A percentile compares a stretch with the other conserved stretches of the same genome.
Conservation (phyloP, 2,797 vertebrate species). For the Novumbra hubbsi region DNA sequence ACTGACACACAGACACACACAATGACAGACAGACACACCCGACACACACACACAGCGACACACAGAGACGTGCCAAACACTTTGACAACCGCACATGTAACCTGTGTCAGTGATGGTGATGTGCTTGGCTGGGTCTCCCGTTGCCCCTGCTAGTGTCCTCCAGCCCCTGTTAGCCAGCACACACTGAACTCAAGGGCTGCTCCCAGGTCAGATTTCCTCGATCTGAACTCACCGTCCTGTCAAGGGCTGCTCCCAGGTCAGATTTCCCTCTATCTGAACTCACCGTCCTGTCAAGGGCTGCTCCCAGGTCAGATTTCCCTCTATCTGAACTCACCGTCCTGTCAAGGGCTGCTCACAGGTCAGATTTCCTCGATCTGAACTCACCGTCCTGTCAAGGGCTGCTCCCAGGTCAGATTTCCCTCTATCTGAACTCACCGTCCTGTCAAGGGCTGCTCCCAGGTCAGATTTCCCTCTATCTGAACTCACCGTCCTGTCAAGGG, state of each 20-base stretch:
- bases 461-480: too few relatives aligned
- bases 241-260: neutral
- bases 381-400: too few relatives aligned
- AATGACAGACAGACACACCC: neutral
- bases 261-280: neutral
- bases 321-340: too few relatives aligned
- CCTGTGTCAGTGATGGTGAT: slow-evolving; percentile 45
- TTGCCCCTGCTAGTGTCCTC: slow-evolving; percentile 30
- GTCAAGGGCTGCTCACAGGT: too few relatives aligned
- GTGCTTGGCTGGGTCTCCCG: slow-evolving; percentile 58
- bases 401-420: too few relatives aligned
- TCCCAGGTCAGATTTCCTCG: neutral
- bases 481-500: too few relatives aligned
- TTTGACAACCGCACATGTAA: slow-evolving; percentile 52
- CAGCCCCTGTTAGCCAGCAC: slow-evolving; percentile 25
- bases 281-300: too few relatives aligned
- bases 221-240: too few relatives aligned
- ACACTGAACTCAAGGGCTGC: neutral
- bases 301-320: too few relatives aligned
- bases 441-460: too few relatives aligned
- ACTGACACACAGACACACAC: slow-evolving; percentile 19
- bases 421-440: too few relatives aligned
- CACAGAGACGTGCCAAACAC: slow-evolving; percentile 2
- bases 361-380: too few relatives aligned
- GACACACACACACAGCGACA: slow-evolving; percentile 17